These are phyloP conservation scores for Calliphora vicina DNA, from an alignment of 1,140 invertebrate species.

Conservation along the genomic window DNA sequence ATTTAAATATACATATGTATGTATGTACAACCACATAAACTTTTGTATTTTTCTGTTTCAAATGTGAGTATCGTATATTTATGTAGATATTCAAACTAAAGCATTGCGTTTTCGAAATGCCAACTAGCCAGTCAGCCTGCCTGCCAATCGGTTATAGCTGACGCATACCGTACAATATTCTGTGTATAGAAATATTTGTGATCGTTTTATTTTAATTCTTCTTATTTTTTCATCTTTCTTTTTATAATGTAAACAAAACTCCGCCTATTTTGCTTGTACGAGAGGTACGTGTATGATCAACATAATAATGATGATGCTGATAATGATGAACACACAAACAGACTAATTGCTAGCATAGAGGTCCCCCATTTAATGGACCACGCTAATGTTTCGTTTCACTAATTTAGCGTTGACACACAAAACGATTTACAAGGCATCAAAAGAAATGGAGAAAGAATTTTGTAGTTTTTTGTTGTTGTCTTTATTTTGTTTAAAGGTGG, in stretches of 20 bases:
- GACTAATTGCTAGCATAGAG: background rate
- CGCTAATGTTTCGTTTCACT: background rate
- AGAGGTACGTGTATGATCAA: background rate
- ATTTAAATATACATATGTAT: no score
- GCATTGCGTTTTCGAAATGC: background rate
- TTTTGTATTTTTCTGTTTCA: background rate
- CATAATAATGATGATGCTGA: background rate
- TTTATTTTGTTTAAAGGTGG: background rate
- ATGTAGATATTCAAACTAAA: background rate
- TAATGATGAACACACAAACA: background rate
- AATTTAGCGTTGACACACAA: slow-evolving; percentile 8
- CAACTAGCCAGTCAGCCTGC: background rate
- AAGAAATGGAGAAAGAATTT: slow-evolving; percentile 1
- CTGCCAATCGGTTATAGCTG: background rate
- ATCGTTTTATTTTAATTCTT: background rate
- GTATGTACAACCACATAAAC: no score
- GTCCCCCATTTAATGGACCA: background rate
- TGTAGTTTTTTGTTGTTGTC: background rate
- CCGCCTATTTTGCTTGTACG: slow-evolving; percentile 46
- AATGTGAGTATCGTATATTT: background rate
- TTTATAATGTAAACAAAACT: slow-evolving; percentile 63
- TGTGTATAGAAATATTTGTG: background rate
- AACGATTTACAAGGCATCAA: background rate
- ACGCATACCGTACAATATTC: background rate
- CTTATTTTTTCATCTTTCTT: slow-evolving; percentile 3